phyloP scores from a whole-genome alignment of 30 jellyfish, hydroid and myxozoan genomes.

The Calvadosia cruxmelitensis region DNA sequence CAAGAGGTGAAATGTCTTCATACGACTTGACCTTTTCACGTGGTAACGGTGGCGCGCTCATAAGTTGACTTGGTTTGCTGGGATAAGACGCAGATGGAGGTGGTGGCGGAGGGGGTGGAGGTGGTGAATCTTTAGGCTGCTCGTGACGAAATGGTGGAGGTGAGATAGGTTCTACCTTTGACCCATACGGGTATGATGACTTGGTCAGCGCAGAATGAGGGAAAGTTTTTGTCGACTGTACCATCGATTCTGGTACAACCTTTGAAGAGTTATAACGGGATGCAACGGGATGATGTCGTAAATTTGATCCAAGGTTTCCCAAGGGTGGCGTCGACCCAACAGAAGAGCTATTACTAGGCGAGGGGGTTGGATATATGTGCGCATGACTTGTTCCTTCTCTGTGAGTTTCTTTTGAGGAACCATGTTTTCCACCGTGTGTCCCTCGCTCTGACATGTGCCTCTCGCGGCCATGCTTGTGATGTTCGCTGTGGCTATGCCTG shows the following conservation, averaged over 20 bases:
- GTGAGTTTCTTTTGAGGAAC: too few relatives aligned
- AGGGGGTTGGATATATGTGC: conserved; percentile 60
- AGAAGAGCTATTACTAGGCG: conserved; percentile 65
- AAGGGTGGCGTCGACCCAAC: conserved; percentile 71
- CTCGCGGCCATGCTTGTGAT: too few relatives aligned
- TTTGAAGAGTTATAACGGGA: not conserved
- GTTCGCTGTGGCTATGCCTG: too few relatives aligned
- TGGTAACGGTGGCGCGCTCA: not conserved
- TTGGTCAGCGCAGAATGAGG: not conserved
- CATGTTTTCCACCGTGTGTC: too few relatives aligned
- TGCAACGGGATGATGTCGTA: conserved; percentile 62
- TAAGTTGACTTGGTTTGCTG: too few relatives aligned
- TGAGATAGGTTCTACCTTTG: conserved; percentile 57
- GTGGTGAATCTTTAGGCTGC: conserved; percentile 20
- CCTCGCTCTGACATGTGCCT: too few relatives aligned
- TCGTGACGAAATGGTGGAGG: too few relatives aligned
- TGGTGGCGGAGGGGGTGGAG: conserved; percentile 41
- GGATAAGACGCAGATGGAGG: conserved; percentile 27
- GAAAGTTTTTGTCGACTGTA: not conserved
- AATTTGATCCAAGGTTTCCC: conserved; percentile 27
- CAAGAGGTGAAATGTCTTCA: conserved; percentile 91
- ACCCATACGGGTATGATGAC: not conserved
- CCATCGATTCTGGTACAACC: not conserved
- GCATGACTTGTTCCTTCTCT: too few relatives aligned
- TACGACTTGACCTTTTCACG: conserved; percentile 25